Conservation (phyloP, 2,797 vertebrate genomes). For the Sebastes taczanowskii region DNA sequence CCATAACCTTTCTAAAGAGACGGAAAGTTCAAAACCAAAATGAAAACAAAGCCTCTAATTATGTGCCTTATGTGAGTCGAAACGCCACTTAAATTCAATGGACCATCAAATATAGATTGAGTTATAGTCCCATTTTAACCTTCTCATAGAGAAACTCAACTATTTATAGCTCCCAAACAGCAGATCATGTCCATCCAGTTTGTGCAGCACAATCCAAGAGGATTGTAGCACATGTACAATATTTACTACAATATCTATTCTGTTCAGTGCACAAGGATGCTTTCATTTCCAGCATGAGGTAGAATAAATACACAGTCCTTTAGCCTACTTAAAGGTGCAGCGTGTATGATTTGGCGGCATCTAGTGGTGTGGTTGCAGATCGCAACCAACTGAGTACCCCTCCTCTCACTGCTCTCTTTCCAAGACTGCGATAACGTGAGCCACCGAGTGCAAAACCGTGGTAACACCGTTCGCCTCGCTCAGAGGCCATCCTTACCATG, state of each 20-base stretch:
- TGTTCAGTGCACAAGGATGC: not conserved
- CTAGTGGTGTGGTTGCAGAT: no score
- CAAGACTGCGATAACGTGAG: no score
- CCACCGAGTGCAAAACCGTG: no score
- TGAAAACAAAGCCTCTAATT: not conserved
- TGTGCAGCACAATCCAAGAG: not conserved
- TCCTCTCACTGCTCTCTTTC: no score
- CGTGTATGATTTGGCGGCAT: rapidly evolving
- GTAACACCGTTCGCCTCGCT: rapidly evolving
- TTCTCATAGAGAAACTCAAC: not conserved
- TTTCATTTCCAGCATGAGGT: not conserved
- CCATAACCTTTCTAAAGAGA: not conserved
- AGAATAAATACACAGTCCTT: not conserved
- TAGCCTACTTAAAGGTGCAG: no score
- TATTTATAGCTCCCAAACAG: not conserved
- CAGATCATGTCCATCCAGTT: not conserved
- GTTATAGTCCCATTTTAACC: not conserved
- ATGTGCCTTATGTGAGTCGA: not conserved
- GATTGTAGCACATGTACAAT: not conserved
- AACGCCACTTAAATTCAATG: not conserved
- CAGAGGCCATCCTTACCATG: rapidly evolving
- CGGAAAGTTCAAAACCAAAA: not conserved
- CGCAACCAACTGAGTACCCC: no score
- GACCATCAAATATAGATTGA: slow-evolving; percentile 18
- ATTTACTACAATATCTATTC: not conserved